Percentiles rank a stretch among this genome's conserved stretches.
These are phyloP conservation scores for Stegophylla sp. DNA, from an alignment of 2,888 invertebrate species.

Conservation along the genomic window DNA sequence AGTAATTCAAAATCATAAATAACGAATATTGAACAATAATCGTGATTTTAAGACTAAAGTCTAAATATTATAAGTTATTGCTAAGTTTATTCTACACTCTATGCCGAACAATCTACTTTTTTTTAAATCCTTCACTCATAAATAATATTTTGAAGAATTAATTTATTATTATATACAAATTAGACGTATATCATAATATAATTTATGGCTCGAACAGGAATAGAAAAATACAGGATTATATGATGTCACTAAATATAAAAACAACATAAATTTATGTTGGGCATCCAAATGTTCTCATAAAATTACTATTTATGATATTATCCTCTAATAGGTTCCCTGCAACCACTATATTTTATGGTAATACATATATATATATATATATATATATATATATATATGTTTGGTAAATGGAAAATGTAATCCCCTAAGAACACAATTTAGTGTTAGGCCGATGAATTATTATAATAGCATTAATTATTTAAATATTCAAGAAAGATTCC, in stretches of 20 bases:
- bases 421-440: constrained; percentile 7
- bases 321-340: background rate
- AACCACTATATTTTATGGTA: too few species aligned
- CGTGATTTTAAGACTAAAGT: background rate
- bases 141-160: background rate
- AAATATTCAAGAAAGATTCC: background rate
- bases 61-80: background rate
- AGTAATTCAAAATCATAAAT: constrained; percentile 1
- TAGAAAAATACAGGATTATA: background rate
- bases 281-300: background rate
- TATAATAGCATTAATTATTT: background rate
- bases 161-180: background rate
- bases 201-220: constrained; percentile 8
- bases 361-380: too few species aligned
- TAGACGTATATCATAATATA: background rate
- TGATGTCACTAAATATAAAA: background rate
- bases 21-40: background rate
- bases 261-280: constrained; percentile 10
- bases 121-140: background rate
- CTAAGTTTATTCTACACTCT: background rate
- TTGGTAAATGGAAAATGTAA: constrained; percentile 14
- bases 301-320: constrained; percentile 15
- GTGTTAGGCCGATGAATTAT: background rate
- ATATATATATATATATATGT: background rate
- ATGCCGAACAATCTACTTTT: background rate